Evolutionary conservation across 2,797 vertebrate species (phyloP).

Genomic region (Octomys mimax): DNA sequence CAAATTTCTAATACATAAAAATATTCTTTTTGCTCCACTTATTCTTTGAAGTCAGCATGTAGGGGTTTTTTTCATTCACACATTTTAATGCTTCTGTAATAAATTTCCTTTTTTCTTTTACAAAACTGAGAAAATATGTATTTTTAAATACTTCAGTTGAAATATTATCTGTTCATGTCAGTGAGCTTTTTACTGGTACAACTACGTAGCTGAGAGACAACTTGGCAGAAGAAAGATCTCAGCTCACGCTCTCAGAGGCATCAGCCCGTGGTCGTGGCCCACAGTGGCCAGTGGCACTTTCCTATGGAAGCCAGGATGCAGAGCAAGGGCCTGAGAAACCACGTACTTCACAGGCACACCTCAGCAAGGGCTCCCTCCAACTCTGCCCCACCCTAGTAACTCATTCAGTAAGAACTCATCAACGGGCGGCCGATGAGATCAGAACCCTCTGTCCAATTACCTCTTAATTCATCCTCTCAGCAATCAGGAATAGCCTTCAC

Average conservation of each 20-base stretch:
- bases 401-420: not conserved
- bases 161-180: not conserved
- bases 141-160: conserved; percentile 48
- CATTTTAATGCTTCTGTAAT: not conserved
- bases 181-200: no score
- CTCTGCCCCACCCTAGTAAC: not conserved
- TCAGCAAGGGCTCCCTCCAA: not conserved
- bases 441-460: not conserved
- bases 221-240: not conserved
- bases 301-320: not conserved
- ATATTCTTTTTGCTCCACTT: not conserved
- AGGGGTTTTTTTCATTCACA: not conserved
- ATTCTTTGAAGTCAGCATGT: not conserved
- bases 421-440: not conserved
- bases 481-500: not conserved
- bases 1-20: not conserved
- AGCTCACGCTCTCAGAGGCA: not conserved
- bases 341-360: not conserved
- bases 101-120: conserved; percentile 39
- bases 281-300: not conserved
- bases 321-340: not conserved
- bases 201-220: not conserved
- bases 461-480: not conserved
- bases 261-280: not conserved
- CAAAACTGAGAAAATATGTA: conserved; percentile 68